A percentile compares a stretch with the other conserved stretches of the same genome.
phyloP scores from a whole-genome alignment of 2,888 invertebrate species.

The Theodoxus fluviatilis region DNA sequence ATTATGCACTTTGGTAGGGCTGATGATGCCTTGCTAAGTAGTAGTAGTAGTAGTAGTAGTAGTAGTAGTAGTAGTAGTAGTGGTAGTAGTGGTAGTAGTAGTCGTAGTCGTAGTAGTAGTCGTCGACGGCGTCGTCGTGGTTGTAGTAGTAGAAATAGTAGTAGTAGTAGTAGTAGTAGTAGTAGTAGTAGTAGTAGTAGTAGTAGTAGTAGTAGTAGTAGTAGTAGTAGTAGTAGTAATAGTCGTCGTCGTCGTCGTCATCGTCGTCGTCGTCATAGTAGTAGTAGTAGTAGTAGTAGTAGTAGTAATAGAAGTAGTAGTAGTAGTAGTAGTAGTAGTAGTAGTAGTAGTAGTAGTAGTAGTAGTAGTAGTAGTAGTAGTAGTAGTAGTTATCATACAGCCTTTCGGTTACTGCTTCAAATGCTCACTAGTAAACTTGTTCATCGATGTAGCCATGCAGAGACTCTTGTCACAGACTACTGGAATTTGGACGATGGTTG shows the following conservation, averaged over 20 bases:
- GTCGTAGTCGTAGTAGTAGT: slow-evolving; percentile 28
- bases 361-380: slow-evolving; percentile 18
- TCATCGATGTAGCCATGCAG: too few species aligned
- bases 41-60: slow-evolving; percentile 9
- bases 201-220: slow-evolving; percentile 22
- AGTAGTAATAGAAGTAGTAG: slow-evolving; percentile 7
- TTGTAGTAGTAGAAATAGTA: slow-evolving; percentile 26
- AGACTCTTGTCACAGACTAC: too few species aligned
- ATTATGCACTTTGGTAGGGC: too few species aligned
- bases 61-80: neutral
- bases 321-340: slow-evolving; percentile 12
- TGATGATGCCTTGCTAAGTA: too few species aligned
- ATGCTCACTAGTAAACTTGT: too few species aligned
- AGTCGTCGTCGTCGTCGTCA: neutral
- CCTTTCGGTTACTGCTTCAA: too few species aligned
- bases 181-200: slow-evolving; percentile 23
- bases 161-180: slow-evolving; percentile 31
- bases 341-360: neutral
- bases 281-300: neutral
- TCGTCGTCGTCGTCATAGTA: slow-evolving; percentile 1
- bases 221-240: slow-evolving; percentile 16
- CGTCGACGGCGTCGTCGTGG: slow-evolving; percentile 25
- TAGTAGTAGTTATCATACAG: slow-evolving; percentile 2
- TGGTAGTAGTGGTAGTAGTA: slow-evolving; percentile 20
- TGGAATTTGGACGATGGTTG: too few species aligned